Evolutionary conservation across 2,797 vertebrate species (phyloP).

Genomic region (Pangasius sanitwongsei): DNA sequence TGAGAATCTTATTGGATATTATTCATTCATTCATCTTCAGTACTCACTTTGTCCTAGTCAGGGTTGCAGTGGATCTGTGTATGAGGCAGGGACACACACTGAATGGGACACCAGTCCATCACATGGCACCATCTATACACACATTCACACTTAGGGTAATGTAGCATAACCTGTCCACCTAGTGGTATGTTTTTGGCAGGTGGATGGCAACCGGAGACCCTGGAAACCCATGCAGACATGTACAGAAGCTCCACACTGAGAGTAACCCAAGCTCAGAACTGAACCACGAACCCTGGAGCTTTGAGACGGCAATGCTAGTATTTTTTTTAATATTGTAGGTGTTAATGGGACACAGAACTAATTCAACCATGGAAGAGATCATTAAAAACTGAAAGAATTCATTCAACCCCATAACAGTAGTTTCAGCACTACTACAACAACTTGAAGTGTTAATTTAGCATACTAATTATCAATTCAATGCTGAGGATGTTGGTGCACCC

Average conservation of each 20-base stretch:
- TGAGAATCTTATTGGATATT: not conserved
- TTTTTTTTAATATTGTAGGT: not conserved
- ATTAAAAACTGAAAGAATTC: too few species aligned
- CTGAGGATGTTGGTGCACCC: not conserved
- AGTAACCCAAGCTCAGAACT: not conserved
- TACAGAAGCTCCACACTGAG: not conserved
- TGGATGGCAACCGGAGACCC: not conserved
- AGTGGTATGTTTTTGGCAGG: not conserved
- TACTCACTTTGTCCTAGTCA: not conserved
- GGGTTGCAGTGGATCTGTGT: not conserved
- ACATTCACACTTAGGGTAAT: not conserved
- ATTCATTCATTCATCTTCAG: not conserved
- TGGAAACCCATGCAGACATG: not conserved
- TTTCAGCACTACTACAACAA: not conserved
- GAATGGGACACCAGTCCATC: not conserved
- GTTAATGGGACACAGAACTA: not conserved
- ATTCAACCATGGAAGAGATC: not conserved
- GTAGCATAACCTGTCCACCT: not conserved
- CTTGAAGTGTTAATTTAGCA: not conserved
- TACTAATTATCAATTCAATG: not conserved
- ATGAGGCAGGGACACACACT: not conserved
- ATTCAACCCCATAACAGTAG: not conserved
- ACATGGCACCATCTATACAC: not conserved
- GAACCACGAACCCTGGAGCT: not conserved
- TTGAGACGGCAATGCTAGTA: not conserved